Evolutionary conservation across 2,888 invertebrate species (phyloP).

Genomic region (Amiota communis): DNA sequence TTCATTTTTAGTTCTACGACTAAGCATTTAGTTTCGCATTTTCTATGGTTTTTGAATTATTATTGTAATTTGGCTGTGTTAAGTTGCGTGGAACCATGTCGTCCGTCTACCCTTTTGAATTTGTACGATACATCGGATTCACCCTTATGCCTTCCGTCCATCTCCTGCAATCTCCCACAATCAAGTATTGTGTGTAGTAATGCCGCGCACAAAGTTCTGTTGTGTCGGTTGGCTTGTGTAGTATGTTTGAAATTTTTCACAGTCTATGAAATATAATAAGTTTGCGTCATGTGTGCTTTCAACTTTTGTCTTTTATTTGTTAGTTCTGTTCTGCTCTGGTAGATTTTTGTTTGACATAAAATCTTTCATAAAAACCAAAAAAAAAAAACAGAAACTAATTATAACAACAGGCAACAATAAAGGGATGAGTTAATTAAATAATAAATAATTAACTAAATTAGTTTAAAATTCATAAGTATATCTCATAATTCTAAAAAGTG

Average conservation of each 20-base stretch:
- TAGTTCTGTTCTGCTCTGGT: no score
- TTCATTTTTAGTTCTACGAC: background rate
- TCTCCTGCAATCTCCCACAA: background rate
- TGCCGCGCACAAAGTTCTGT: background rate
- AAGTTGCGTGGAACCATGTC: constrained; percentile 57
- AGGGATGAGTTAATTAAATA: no score
- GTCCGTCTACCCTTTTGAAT: background rate
- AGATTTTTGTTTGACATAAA: background rate
- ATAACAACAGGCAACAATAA: no score
- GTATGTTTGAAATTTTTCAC: constrained; percentile 62
- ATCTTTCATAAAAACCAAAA: no score
- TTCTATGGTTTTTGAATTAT: constrained; percentile 68
- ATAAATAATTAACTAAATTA: no score
- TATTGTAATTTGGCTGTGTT: constrained; percentile 60
- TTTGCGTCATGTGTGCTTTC: constrained; percentile 61
- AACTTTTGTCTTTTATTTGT: constrained; percentile 9
- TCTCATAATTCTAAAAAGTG: no score
- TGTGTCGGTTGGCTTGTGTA: constrained; percentile 23
- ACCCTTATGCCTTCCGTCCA: constrained; percentile 4
- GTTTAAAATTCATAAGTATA: no score
- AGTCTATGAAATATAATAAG: constrained; percentile 70
- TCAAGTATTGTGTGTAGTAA: background rate
- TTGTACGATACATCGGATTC: background rate
- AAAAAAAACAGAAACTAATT: no score
- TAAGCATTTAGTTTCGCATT: constrained; percentile 56